phyloP scores from a whole-genome alignment of 2,797 vertebrate genomes.

The Vireo griseus region DNA sequence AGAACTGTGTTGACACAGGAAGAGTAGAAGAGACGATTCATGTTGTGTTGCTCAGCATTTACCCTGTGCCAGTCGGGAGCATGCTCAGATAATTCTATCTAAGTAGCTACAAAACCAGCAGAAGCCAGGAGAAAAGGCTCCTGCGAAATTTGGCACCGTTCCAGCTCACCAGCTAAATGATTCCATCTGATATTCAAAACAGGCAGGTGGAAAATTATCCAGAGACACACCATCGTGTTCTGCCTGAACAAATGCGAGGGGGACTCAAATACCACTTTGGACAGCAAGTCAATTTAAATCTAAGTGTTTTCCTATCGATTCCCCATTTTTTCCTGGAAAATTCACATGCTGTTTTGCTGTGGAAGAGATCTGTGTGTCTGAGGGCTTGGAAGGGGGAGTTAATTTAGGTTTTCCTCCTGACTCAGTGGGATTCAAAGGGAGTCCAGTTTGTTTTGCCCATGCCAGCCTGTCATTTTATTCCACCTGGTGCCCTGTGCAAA shows the following conservation, averaged over 20 bases:
- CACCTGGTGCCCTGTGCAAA: constrained; percentile 38
- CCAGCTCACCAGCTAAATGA: background rate
- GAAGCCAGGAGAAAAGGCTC: constrained; percentile 18
- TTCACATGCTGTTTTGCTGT: background rate
- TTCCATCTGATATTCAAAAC: constrained; percentile 50
- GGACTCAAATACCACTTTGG: constrained; percentile 8
- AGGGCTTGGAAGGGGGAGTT: background rate
- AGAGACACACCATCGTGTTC: constrained; percentile 7
- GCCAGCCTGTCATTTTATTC: background rate
- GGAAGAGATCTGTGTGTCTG: background rate
- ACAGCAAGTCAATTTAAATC: background rate
- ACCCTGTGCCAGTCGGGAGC: background rate
- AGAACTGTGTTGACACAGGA: background rate
- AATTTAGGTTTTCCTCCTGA: background rate
- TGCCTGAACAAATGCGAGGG: constrained; percentile 29
- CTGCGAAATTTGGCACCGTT: background rate
- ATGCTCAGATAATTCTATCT: constrained; percentile 30
- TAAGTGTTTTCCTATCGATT: background rate
- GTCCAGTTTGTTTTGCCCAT: background rate
- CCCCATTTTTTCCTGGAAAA: background rate
- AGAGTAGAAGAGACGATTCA: background rate
- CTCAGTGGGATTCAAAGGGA: background rate
- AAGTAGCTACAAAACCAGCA: constrained; percentile 11
- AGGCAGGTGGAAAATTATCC: constrained; percentile 60
- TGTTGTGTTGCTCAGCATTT: background rate